A percentile compares a stretch with the other conserved stretches of the same genome.
phyloP scores from a whole-genome alignment of 1,140 invertebrate genomes.

The Hestina assimilis region DNA sequence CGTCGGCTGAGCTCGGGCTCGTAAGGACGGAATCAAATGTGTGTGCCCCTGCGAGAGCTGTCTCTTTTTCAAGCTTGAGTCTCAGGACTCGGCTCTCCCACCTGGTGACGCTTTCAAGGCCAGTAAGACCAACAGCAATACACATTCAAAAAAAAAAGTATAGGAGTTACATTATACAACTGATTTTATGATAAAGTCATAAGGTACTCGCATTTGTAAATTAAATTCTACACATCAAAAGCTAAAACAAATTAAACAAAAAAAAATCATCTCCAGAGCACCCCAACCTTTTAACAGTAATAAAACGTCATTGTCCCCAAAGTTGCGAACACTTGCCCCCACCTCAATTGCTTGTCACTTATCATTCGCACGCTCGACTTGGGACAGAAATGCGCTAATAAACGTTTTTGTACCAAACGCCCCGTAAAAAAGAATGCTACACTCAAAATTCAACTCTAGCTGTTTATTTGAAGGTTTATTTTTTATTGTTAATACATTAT shows the following conservation, averaged over 20 bases:
- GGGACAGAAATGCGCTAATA: slow-evolving; percentile 58
- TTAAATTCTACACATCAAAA: background rate
- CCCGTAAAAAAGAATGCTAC: slow-evolving; percentile 13
- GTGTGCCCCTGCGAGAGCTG: too few species aligned
- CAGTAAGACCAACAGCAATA: too few species aligned
- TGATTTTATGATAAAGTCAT: too few species aligned
- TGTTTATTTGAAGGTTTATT: background rate
- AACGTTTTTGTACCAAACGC: slow-evolving; percentile 51
- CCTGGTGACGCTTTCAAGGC: too few species aligned
- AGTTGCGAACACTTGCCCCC: slow-evolving; percentile 23
- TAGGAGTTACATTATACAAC: too few species aligned
- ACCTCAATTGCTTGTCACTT: slow-evolving; percentile 61
- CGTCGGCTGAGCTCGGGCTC: too few species aligned
- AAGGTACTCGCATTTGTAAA: background rate
- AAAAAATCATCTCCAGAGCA: background rate
- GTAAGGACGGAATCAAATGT: too few species aligned
- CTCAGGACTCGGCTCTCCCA: too few species aligned
- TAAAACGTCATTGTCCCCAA: slow-evolving; percentile 19
- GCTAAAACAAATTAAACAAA: background rate
- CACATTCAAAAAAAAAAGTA: too few species aligned
- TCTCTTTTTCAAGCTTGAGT: too few species aligned
- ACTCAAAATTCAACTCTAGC: slow-evolving; percentile 12
- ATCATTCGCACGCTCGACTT: slow-evolving; percentile 52
- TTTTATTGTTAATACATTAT: background rate
- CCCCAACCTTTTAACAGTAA: background rate